Conservation (phyloP, 2,888 invertebrate genomes). For the Cheilosia soror region DNA sequence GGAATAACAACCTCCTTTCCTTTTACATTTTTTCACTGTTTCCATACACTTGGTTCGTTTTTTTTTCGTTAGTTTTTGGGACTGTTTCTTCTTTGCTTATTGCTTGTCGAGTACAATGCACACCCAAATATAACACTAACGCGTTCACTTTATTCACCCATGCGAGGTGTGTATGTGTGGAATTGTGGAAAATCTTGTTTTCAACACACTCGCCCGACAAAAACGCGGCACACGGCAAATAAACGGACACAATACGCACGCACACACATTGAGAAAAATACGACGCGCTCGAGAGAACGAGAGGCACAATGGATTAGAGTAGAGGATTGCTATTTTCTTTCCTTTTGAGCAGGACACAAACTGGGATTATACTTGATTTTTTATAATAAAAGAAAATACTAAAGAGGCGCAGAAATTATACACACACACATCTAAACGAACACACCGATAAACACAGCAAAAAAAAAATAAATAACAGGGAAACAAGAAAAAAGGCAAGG, state of each 20-base stretch:
- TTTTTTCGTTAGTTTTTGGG: constrained; percentile 26
- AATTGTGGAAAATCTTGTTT: constrained; percentile 64
- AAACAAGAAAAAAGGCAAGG: constrained; percentile 17
- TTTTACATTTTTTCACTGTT: constrained; percentile 36
- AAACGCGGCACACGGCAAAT: constrained; percentile 39
- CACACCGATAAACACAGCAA: neutral
- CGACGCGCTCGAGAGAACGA: constrained; percentile 10
- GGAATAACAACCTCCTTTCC: constrained; percentile 38
- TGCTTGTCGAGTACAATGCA: constrained; percentile 60
- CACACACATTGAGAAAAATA: constrained; percentile 10
- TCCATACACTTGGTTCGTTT: constrained; percentile 11
- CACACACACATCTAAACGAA: constrained; percentile 21
- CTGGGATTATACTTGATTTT: constrained; percentile 31
- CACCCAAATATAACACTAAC: constrained; percentile 65
- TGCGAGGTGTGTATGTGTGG: constrained; percentile 12
- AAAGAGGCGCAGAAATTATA: constrained; percentile 30
- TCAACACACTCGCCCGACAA: constrained; percentile 44
- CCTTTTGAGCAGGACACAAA: constrained; percentile 45
- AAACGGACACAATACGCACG: constrained; percentile 17
- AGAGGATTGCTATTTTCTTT: constrained; percentile 36
- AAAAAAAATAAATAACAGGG: constrained; percentile 9
- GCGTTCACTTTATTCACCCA: constrained; percentile 47
- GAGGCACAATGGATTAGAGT: constrained; percentile 43
- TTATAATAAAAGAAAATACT: constrained; percentile 4
- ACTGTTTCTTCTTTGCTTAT: constrained; percentile 37